phyloP scores from a whole-genome alignment of 2,888 invertebrate species.

The Xylophagus ater region DNA sequence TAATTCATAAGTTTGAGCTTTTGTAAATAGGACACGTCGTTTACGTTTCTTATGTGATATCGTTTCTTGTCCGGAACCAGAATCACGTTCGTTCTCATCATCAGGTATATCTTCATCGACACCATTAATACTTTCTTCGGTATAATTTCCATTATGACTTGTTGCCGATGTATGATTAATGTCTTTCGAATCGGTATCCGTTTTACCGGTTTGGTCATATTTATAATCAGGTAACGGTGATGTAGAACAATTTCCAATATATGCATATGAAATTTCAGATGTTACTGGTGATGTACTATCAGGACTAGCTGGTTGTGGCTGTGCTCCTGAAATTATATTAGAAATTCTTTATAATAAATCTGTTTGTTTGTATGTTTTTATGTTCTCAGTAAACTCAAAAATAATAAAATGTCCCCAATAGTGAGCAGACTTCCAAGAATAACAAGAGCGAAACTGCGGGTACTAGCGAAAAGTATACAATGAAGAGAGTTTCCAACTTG shows the following conservation, averaged over 20 bases:
- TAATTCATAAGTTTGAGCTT: conserved; percentile 92
- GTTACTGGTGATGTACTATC: conserved; percentile 80
- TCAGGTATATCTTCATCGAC: conserved; percentile 50
- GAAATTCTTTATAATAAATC: not conserved
- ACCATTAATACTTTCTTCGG: conserved; percentile 42
- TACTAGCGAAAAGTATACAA: no score
- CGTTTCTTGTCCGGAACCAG: conserved; percentile 35
- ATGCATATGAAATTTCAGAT: conserved; percentile 55
- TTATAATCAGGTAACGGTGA: conserved; percentile 35
- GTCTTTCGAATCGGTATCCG: conserved; percentile 11
- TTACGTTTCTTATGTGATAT: conserved; percentile 77
- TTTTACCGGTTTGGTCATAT: conserved; percentile 26
- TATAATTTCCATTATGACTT: conserved; percentile 28
- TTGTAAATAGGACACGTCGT: conserved; percentile 91
- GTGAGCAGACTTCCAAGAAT: no score
- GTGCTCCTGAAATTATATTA: conserved; percentile 35
- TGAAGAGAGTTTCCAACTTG: no score
- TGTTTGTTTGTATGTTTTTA: not conserved
- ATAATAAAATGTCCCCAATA: no score
- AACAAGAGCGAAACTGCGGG: no score
- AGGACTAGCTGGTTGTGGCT: conserved; percentile 68
- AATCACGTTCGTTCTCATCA: conserved; percentile 38
- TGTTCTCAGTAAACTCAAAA: no score
- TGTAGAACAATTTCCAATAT: conserved; percentile 33
- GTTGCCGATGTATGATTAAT: conserved; percentile 12